Base-by-base conservation (phyloP, 2,888 invertebrate genomes). In the Eupelmus urozonus region DNA sequence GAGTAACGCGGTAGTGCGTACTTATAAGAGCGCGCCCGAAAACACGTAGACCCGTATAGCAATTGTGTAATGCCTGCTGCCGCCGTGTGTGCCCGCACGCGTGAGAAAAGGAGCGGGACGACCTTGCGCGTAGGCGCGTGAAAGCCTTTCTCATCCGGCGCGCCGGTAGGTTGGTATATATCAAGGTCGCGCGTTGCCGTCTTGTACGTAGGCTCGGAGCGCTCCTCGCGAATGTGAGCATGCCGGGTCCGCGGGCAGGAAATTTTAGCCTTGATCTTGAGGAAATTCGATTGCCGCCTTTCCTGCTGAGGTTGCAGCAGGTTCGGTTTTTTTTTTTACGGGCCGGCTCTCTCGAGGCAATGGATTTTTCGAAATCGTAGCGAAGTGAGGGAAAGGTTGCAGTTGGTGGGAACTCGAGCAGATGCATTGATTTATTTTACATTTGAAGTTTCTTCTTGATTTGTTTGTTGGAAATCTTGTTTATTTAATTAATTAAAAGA, bases 71-170 rank as follows among this genome's bases (percentile, higher is more conserved):
- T 34, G n/a, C n/a, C n/a, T n/a, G n/a, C n/a, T n/a, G n/a, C n/a
- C 34, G 34, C 34, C 5, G 5, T 3, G 34, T 34, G 5, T 9
- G 34, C 9, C 9, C 34, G 57, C 18, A 34, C 55, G 69, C 59
- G 76, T 42, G 73, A 76, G 72, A 70, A 73, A 71, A 71, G 63
- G 59, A 73, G 53, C 70, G 65, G 57, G 25, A 9, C 51, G 75
- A 73, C 73, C 73, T 78, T 75, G 66, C 34, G 29, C 65, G 70
- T 69, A 73, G 65, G 62, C 57, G 67, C 62, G 71, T 67, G 70
- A 80, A 80, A 80, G 79, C 65, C 73, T 80, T 80, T 76, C 76
- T 70, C 62, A 42, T 72, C 67, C 60, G 67, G 51, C 29, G 29
- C 20, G 13, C 23, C 42, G 11, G 27, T 9, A 13, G 25, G 49